These are phyloP conservation scores for Lasiommata megera DNA, from an alignment of 2,888 invertebrate genomes.

Conservation along the genomic window DNA sequence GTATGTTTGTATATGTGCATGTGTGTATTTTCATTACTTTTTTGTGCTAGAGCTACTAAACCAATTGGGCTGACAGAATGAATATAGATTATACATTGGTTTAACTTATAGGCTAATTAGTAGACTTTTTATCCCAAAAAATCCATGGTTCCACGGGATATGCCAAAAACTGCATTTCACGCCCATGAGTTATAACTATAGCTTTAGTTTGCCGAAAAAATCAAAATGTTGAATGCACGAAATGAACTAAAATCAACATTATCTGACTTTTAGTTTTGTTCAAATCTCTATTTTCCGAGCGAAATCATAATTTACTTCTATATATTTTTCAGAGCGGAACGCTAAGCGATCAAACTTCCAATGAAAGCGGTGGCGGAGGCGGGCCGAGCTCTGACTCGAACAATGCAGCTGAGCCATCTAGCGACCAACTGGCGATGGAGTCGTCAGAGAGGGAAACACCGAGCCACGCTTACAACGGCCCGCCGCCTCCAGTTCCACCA, in stretches of 20 bases:
- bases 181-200: no score
- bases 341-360: constrained; percentile 67
- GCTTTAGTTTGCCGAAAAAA: no score
- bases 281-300: not conserved
- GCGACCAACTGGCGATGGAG: constrained; percentile 88
- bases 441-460: constrained; percentile 83
- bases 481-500: constrained; percentile 82
- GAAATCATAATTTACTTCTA: constrained; percentile 6
- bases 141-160: no score
- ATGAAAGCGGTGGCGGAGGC: constrained; percentile 77
- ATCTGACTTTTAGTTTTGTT: not conserved
- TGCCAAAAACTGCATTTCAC: no score
- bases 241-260: not conserved
- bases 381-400: constrained; percentile 80
- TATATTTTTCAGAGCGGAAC: constrained; percentile 57
- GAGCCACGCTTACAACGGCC: constrained; percentile 76
- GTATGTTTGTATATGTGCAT: no score
- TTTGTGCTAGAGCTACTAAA: no score
- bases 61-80: no score
- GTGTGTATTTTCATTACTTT: no score
- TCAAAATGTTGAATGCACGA: no score
- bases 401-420: constrained; percentile 75
- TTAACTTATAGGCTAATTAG: no score
- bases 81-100: no score
- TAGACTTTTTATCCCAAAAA: no score